Evolutionary conservation across 92 coral and sea anemone genomes (phyloP).

Genomic region (Epizoanthus illoricatus): DNA sequence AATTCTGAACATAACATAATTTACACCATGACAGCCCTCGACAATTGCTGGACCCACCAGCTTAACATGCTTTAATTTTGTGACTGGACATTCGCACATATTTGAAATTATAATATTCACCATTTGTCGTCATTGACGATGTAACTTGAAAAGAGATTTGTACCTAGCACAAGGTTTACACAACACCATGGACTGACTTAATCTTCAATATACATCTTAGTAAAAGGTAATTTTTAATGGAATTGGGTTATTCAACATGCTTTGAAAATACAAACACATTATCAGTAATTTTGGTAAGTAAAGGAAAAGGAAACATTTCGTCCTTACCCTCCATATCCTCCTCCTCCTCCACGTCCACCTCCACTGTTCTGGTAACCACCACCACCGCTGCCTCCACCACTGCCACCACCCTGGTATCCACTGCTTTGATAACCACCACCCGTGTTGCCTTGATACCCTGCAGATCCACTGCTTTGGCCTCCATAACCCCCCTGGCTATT

Average conservation of each 20-base stretch:
- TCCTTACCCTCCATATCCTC: constrained; percentile 42
- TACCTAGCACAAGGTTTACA: too few species aligned
- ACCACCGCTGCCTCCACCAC: constrained; percentile 22
- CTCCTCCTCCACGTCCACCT: not conserved
- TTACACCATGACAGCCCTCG: too few species aligned
- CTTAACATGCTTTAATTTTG: too few species aligned
- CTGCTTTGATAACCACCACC: constrained; percentile 40
- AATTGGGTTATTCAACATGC: not conserved
- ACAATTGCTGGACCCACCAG: too few species aligned
- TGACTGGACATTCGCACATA: too few species aligned
- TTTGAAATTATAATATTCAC: too few species aligned
- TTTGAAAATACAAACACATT: not conserved
- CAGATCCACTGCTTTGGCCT: constrained; percentile 25
- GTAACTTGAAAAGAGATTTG: too few species aligned
- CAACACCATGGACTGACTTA: too few species aligned
- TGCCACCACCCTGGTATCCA: constrained; percentile 31
- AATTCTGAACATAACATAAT: too few species aligned
- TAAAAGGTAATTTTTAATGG: not conserved
- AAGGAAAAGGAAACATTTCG: not conserved
- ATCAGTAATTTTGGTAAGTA: too few species aligned
- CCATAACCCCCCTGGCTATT: constrained; percentile 34
- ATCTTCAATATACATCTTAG: too few species aligned
- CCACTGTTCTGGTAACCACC: constrained; percentile 36
- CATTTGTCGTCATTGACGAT: too few species aligned
- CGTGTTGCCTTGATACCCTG: constrained; percentile 27